Base-by-base conservation (phyloP, 2,888 invertebrate species). In the Tachystola acroxantha region DNA sequence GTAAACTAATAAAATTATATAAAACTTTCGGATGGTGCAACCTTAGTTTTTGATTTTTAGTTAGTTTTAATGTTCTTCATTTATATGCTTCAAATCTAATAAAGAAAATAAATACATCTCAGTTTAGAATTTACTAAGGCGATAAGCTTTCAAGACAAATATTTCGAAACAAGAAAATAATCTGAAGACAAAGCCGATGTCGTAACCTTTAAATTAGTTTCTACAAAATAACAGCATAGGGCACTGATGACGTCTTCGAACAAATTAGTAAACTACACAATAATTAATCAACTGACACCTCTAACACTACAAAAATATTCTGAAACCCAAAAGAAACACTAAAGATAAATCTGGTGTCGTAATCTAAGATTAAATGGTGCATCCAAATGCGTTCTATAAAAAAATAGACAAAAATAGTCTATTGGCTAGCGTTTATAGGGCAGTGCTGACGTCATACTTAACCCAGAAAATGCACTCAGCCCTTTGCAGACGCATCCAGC, bases 401-500 rank as follows among this genome's bases (percentile, higher is more conserved):
- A 62, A 34, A 57, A 43, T 45, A 34, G 33, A 35, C 48, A 42
- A 50, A 53, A 63, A 63, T 60, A 61, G 50, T 57, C 46, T 62
- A 56, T 53, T 59, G 58, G 46, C 51, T 10, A 24, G 10, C 13
- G 32, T 34, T 19, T 62, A 54, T 70, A 66, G 72, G 68, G 59
- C 73, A 53, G 30, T 37, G 39, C 52, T 80, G 81, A 82, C 84
- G 84, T 84, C 82, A 81, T 51, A 44, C 36, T 42, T 60, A 66
- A 65, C 70, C 71, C 64, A 64, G 57, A 38, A 42, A 42, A 28
- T 42, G 34, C 37, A 41, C 24, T 35, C 20, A 11, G 27, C 34
- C 41, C 38, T 42, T 41, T 24, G n/a, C n/a, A 25, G 13, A 33
- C 25, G 26, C 10, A 32, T 10, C 12, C 19, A 7, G 28, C 32